A percentile compares a stretch with the other conserved stretches of the same genome.
Evolutionary conservation across 2,797 vertebrate species (phyloP).

Genomic region (Petrocephalus sullivani): DNA sequence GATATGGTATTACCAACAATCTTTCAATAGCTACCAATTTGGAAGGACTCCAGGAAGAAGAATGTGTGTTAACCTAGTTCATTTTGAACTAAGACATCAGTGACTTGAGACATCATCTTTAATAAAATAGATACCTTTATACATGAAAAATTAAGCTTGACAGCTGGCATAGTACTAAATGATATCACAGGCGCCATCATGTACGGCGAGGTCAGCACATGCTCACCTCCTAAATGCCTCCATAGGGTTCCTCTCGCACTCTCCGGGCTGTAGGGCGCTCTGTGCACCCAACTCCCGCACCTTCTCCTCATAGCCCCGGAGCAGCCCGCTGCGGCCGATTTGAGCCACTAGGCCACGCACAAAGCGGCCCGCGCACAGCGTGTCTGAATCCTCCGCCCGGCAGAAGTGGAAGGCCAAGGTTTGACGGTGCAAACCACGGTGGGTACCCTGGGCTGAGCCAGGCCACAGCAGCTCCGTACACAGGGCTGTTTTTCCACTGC

Average conservation of each 20-base stretch:
- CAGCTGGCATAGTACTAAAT: background rate
- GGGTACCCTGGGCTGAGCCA: slow-evolving; percentile 60
- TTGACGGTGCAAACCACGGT: slow-evolving; percentile 80
- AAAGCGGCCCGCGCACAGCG: slow-evolving; percentile 81
- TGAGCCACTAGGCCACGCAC: slow-evolving; percentile 79
- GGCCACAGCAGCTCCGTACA: background rate
- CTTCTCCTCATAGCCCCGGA: slow-evolving; percentile 86
- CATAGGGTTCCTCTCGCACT: slow-evolving; percentile 88
- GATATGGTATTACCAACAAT: background rate
- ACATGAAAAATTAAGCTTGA: background rate
- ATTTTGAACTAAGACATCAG: background rate
- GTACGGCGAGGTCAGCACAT: slow-evolving; percentile 16
- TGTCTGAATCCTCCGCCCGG: slow-evolving; percentile 88
- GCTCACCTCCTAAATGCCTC: slow-evolving; percentile 94
- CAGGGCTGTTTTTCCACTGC: slow-evolving; percentile 14
- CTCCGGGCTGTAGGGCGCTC: slow-evolving; percentile 76
- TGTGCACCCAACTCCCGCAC: slow-evolving; percentile 79
- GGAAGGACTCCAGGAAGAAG: slow-evolving; percentile 35
- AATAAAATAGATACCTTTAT: slow-evolving; percentile 32
- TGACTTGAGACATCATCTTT: slow-evolving; percentile 21
- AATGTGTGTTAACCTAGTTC: background rate
- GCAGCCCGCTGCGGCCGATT: slow-evolving; percentile 76
- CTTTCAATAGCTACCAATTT: slow-evolving; percentile 27
- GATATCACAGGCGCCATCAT: background rate
- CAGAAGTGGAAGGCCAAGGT: slow-evolving; percentile 91